Conservation (phyloP, 2,888 invertebrate species). For the Leptopilina myrica region DNA sequence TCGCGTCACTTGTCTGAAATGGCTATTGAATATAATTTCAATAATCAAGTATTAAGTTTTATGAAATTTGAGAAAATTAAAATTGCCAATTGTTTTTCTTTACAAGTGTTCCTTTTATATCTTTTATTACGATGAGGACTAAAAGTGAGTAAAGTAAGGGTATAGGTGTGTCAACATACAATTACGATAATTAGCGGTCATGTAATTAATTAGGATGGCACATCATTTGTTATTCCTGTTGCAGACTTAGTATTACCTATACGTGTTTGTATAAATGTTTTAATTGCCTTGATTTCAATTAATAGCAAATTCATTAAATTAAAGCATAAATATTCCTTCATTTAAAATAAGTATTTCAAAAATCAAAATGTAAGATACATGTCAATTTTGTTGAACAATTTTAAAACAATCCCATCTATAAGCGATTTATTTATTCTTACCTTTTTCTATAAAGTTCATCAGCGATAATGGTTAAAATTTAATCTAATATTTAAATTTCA, state of each 20-base stretch:
- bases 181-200: constrained; percentile 70
- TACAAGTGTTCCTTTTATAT: background rate
- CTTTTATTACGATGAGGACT: constrained; percentile 7
- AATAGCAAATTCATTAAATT: background rate
- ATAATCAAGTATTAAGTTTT: constrained; percentile 6
- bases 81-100: background rate
- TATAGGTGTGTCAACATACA: constrained; percentile 67
- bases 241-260: constrained; percentile 14
- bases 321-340: no score
- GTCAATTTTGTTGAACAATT: no score
- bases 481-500: no score
- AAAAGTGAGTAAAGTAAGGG: constrained; percentile 49
- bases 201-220: constrained; percentile 73
- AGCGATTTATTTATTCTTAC: no score
- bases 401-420: no score
- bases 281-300: constrained; percentile 28
- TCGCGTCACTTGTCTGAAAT: constrained; percentile 12
- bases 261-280: constrained; percentile 2
- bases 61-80: constrained; percentile 19
- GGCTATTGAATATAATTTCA: constrained; percentile 13
- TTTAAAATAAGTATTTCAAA: background rate
- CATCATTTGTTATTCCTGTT: constrained; percentile 70
- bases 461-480: no score
- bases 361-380: no score
- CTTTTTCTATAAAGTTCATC: no score